phyloP scores from a whole-genome alignment of 2,888 invertebrate species.

The Chalcosyrphus nemorum region DNA sequence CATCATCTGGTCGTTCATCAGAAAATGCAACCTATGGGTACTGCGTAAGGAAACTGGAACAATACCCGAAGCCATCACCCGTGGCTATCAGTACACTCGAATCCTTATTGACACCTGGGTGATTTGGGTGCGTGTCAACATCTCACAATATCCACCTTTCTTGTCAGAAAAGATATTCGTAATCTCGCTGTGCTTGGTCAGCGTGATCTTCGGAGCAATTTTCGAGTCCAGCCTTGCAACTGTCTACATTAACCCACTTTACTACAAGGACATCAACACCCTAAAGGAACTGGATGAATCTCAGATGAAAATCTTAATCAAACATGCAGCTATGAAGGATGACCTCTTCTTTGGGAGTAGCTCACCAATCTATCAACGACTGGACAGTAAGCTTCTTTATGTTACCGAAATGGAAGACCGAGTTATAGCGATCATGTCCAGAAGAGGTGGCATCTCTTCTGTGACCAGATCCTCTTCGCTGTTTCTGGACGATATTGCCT shows the following conservation, averaged over 20 bases:
- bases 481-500: slow-evolving; percentile 77
- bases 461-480: slow-evolving; percentile 79
- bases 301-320: slow-evolving; percentile 79
- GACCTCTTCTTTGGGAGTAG: slow-evolving; percentile 79
- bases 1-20: slow-evolving; percentile 77
- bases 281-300: slow-evolving; percentile 79
- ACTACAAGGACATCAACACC: slow-evolving; percentile 81
- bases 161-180: slow-evolving; percentile 80
- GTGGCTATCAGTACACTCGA: slow-evolving; percentile 68
- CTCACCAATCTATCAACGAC: slow-evolving; percentile 77
- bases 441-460: slow-evolving; percentile 76
- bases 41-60: background rate
- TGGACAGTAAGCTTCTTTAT: slow-evolving; percentile 77
- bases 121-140: slow-evolving; percentile 79
- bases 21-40: slow-evolving; percentile 75
- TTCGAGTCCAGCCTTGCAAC: slow-evolving; percentile 82
- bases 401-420: slow-evolving; percentile 76
- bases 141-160: slow-evolving; percentile 79
- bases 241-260: slow-evolving; percentile 80
- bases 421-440: slow-evolving; percentile 76
- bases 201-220: slow-evolving; percentile 81
- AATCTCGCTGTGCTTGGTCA: slow-evolving; percentile 79
- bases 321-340: slow-evolving; percentile 80
- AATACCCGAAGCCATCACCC: background rate
- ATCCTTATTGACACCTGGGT: slow-evolving; percentile 80